Evolutionary conservation across 2,113 vertebrate genomes (phyloP).

Genomic region (Apteryx mantelli): DNA sequence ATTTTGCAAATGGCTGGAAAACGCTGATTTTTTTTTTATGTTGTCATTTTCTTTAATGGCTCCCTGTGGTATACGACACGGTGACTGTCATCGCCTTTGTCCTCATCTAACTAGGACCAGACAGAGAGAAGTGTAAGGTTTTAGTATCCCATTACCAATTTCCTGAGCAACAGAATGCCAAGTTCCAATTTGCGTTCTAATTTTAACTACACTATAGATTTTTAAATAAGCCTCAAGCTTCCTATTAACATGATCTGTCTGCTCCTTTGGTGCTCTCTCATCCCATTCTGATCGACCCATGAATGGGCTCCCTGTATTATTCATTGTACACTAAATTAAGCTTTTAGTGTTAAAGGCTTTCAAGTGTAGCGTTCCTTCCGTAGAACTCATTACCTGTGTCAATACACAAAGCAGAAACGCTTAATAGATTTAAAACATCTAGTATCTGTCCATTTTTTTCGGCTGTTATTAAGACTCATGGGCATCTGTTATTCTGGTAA

Average conservation of each 20-base stretch:
- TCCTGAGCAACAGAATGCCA: slow-evolving; percentile 62
- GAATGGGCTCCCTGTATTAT: slow-evolving; percentile 68
- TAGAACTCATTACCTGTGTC: slow-evolving; percentile 64
- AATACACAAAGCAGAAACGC: slow-evolving; percentile 53
- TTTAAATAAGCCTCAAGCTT: slow-evolving; percentile 72
- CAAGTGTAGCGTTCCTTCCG: slow-evolving; percentile 49
- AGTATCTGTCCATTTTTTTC: neutral
- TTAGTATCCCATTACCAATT: slow-evolving; percentile 60
- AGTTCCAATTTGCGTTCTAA: slow-evolving; percentile 63
- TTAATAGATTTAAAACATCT: slow-evolving; percentile 54
- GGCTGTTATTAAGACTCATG: slow-evolving; percentile 18
- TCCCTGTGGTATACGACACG: neutral
- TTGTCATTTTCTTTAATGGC: slow-evolving; percentile 3
- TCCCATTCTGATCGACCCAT: slow-evolving; percentile 64
- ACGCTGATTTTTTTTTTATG: slow-evolving; percentile 13
- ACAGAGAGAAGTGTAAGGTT: slow-evolving; percentile 5
- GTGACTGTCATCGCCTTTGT: slow-evolving; percentile 30
- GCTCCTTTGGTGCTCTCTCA: slow-evolving; percentile 56
- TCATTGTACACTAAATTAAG: slow-evolving; percentile 73
- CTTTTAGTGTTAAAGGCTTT: slow-evolving; percentile 71
- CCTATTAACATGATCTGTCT: slow-evolving; percentile 73
- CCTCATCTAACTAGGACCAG: slow-evolving; percentile 24
- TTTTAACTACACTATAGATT: slow-evolving; percentile 74
- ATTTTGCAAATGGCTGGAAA: neutral
- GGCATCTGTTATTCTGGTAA: slow-evolving; percentile 35